Evolutionary conservation across 2,113 vertebrate species (phyloP).

Genomic region (Anoplopoma fimbria): DNA sequence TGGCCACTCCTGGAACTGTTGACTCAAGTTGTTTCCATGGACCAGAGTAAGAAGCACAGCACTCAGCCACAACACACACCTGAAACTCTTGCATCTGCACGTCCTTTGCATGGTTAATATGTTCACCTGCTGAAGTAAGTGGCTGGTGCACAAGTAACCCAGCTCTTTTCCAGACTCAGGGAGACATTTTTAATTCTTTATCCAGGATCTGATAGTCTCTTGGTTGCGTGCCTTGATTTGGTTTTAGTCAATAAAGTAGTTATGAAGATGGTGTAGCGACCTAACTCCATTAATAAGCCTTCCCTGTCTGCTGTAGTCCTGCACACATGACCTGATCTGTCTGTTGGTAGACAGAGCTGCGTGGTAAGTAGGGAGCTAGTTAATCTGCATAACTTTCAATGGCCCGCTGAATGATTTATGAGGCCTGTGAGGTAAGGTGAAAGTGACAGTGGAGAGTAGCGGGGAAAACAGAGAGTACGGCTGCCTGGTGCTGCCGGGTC

Average conservation of each 20-base stretch:
- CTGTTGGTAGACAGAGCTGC: slow-evolving; percentile 7
- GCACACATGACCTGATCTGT: neutral
- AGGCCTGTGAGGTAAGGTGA: slow-evolving; percentile 73
- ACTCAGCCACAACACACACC: slow-evolving; percentile 54
- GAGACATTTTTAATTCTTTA: neutral
- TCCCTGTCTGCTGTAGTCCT: neutral
- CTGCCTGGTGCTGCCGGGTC: slow-evolving; percentile 61
- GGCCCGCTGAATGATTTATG: slow-evolving; percentile 82
- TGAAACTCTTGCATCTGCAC: slow-evolving; percentile 13
- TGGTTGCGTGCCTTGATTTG: neutral
- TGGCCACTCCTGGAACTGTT: slow-evolving; percentile 33
- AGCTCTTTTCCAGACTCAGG: neutral
- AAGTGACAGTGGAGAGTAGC: slow-evolving; percentile 62
- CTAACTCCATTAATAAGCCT: slow-evolving; percentile 2
- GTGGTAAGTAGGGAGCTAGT: slow-evolving; percentile 28
- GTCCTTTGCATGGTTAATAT: slow-evolving; percentile 28
- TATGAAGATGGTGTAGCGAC: neutral
- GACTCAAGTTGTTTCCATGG: slow-evolving; percentile 49
- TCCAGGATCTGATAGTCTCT: slow-evolving; percentile 5
- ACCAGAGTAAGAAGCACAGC: slow-evolving; percentile 28
- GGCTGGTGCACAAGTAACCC: neutral
- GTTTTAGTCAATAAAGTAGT: slow-evolving; percentile 9
- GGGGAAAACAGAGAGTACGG: slow-evolving; percentile 46
- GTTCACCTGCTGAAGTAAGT: neutral
- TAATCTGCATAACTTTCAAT: slow-evolving; percentile 71